Percentiles rank a stretch among this genome's conserved stretches.
phyloP scores from a whole-genome alignment of 1,140 invertebrate genomes.

The Drosophila nasuta region DNA sequence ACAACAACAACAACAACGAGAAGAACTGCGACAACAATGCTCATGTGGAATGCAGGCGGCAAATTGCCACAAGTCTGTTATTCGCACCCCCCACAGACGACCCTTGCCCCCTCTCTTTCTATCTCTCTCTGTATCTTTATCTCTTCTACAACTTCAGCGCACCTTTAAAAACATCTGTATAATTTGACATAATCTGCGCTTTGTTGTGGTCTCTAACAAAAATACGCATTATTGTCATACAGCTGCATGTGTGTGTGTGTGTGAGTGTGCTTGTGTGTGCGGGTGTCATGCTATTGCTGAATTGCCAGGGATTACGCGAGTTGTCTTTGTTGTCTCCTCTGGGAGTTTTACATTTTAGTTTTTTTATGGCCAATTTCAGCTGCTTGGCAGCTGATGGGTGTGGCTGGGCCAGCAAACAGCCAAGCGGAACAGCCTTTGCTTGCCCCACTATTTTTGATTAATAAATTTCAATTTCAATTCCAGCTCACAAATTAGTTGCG shows the following conservation, averaged over 20 bases:
- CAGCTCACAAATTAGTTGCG: conserved; percentile 38
- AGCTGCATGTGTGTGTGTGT: conserved; percentile 27
- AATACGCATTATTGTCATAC: conserved; percentile 40
- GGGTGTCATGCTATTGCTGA: conserved; percentile 36
- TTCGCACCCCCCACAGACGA: conserved; percentile 11
- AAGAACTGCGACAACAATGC: conserved; percentile 15
- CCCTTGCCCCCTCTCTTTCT: not conserved
- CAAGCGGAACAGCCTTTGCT: conserved; percentile 1
- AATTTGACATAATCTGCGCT: conserved; percentile 80
- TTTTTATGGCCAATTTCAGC: conserved; percentile 39
- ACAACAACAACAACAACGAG: not conserved
- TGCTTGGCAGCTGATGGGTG: conserved; percentile 22
- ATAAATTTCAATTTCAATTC: conserved; percentile 12
- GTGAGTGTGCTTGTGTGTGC: conserved; percentile 40
- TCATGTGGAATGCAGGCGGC: conserved; percentile 1
- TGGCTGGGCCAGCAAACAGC: not conserved
- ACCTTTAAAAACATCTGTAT: conserved; percentile 72
- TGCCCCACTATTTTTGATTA: not conserved
- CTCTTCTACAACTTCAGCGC: conserved; percentile 2
- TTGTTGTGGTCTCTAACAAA: conserved; percentile 69
- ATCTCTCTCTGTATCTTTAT: not conserved
- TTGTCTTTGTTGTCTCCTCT: not conserved
- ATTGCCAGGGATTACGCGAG: conserved; percentile 34
- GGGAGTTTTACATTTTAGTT: conserved; percentile 5
- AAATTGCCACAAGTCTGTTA: conserved; percentile 23